Evolutionary conservation across 2,888 invertebrate genomes (phyloP), one percentile per base, ranked within the genome.

Genomic region (Athetis lepigone): DNA sequence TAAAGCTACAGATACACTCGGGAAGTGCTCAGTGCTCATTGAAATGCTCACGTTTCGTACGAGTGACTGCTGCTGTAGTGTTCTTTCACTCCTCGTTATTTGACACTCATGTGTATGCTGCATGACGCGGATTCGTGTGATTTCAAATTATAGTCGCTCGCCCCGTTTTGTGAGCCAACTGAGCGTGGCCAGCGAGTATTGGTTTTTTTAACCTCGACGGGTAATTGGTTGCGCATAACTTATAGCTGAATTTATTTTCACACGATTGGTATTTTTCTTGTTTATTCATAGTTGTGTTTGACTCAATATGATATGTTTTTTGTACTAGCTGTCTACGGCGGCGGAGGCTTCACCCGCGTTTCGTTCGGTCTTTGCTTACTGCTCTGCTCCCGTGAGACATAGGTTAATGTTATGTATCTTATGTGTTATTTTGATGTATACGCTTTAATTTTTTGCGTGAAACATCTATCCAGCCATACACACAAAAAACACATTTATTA

Each of bases 1-100:
- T 59, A 54, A 50, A 68, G 25, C 42, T n/a, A 33, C 47, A 67
- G 43, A 18, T 49, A 52, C 36, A 37, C 33, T 23, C 25, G 23
- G 18, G n/a, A 43, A 70, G 54, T 42, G 40, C 37, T 42, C 39
- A 11, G 54, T 75, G 49, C 46, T 63, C 75, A 70, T 57, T 75
- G 37, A 75, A 70, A 70, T 52, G 45, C 37, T 72, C 68, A 64
- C 62, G 46, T 54, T 43, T 37, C 40, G 52, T 50, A 11, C 52
- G 59, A 70, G 50, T 60, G 67, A 50, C 54, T 54, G 70, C 33
- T 60, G 46, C 46, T 55, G 40, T 50, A 69, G 61, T 64, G 62
- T 77, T 70, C 45, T 74, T 75, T 67, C 43, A 25, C n/a, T 54
- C 39, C 63, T 63, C 57, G 57, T 63, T 71, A 71, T 64, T 70